Evolutionary conservation across 2,797 vertebrate species (phyloP).

Genomic region (Rhinichthys osculus): DNA sequence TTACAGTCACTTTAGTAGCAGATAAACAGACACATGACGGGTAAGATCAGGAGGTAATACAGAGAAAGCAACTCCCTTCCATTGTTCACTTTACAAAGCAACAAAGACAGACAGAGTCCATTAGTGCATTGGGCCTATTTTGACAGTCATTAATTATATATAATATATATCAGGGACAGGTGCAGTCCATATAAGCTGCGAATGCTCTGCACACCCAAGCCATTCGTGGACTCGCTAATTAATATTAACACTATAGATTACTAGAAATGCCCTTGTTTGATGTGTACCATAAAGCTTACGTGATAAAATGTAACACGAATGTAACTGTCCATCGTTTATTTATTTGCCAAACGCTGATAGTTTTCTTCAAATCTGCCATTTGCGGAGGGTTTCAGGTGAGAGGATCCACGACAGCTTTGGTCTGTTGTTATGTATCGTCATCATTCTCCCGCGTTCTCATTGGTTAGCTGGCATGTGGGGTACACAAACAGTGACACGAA

Average conservation of each 20-base stretch:
- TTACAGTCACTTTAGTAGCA: neutral
- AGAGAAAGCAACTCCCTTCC: neutral
- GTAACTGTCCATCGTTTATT: neutral
- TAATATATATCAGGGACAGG: neutral
- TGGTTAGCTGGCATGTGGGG: no score
- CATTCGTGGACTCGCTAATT: neutral
- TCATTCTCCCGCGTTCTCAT: no score
- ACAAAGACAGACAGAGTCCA: neutral
- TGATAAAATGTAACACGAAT: neutral
- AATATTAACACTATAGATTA: neutral
- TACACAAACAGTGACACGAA: neutral
- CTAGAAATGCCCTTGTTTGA: neutral
- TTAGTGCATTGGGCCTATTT: neutral
- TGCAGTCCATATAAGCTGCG: neutral
- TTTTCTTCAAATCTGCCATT: neutral
- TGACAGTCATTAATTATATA: neutral
- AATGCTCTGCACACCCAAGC: neutral
- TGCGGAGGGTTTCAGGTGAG: no score
- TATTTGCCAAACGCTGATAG: no score
- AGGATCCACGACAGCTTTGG: no score
- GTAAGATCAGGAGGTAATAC: neutral
- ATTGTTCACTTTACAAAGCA: neutral
- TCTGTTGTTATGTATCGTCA: neutral
- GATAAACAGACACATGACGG: slow-evolving; percentile 7
- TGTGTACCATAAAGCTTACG: neutral